Evolutionary conservation across 2,888 invertebrate species (phyloP).

Genomic region (Oscheius sp.): DNA sequence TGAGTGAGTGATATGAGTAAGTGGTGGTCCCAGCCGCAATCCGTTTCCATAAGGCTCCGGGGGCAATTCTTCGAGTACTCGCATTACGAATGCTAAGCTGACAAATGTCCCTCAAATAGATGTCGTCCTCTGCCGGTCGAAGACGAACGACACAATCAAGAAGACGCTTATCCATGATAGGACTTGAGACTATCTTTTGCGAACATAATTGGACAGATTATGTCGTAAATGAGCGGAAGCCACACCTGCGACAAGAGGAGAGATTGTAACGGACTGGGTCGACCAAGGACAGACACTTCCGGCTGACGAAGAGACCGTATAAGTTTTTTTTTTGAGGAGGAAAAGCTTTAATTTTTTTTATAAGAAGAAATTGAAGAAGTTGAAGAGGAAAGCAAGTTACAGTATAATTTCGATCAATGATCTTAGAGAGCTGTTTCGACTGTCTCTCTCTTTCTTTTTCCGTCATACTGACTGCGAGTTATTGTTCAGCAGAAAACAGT

Average conservation of each 20-base stretch:
- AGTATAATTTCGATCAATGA: too few species aligned
- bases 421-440: background rate
- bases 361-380: background rate
- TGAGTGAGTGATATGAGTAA: conserved; percentile 11
- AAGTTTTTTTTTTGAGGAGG: background rate
- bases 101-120: conserved; percentile 21
- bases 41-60: conserved; percentile 26
- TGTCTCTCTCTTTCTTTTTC: too few species aligned
- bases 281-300: conserved; percentile 23
- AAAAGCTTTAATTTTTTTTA: background rate
- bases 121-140: background rate
- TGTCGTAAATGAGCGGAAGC: conserved; percentile 32
- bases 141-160: conserved; percentile 27
- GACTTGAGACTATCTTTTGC: background rate
- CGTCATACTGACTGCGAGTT: too few species aligned
- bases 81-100: conserved; percentile 31
- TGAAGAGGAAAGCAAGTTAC: background rate
- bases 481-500: background rate
- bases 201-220: conserved; percentile 25
- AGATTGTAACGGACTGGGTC: background rate
- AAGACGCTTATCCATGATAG: conserved; percentile 15
- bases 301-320: background rate
- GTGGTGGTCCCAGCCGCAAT: background rate
- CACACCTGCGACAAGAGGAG: conserved; percentile 24
- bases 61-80: conserved; percentile 18